Conservation (phyloP, 2,797 vertebrate genomes). For the Telmatherina bonti region DNA sequence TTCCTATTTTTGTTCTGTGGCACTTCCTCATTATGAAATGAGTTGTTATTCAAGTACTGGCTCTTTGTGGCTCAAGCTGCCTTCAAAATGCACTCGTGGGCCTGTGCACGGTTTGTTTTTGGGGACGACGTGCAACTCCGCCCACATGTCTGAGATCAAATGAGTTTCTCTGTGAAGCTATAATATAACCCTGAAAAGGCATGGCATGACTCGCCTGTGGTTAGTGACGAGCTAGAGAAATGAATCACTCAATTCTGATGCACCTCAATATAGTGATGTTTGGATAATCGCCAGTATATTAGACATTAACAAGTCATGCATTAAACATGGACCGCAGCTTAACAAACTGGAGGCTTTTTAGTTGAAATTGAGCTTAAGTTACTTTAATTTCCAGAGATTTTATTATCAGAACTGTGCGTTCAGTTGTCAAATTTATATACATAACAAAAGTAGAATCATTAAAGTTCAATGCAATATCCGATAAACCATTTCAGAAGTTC, state of each 20-base stretch:
- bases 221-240: no score
- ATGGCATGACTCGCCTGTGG: no score
- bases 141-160: no score
- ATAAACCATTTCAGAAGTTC: background rate
- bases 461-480: fast-evolving
- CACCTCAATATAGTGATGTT: background rate
- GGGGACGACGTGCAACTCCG: no score
- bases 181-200: no score
- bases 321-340: no score
- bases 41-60: no score
- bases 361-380: background rate
- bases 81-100: no score
- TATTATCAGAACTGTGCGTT: background rate
- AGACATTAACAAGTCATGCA: background rate
- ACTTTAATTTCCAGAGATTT: background rate
- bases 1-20: background rate
- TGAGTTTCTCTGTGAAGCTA: no score
- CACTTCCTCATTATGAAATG: background rate
- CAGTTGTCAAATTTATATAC: fast-evolving
- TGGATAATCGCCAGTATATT: background rate
- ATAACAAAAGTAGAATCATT: background rate
- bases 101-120: no score
- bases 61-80: no score
- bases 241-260: no score
- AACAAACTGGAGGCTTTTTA: background rate